Conservation (phyloP, 2,113 vertebrate genomes). For the Arizona elegans region DNA sequence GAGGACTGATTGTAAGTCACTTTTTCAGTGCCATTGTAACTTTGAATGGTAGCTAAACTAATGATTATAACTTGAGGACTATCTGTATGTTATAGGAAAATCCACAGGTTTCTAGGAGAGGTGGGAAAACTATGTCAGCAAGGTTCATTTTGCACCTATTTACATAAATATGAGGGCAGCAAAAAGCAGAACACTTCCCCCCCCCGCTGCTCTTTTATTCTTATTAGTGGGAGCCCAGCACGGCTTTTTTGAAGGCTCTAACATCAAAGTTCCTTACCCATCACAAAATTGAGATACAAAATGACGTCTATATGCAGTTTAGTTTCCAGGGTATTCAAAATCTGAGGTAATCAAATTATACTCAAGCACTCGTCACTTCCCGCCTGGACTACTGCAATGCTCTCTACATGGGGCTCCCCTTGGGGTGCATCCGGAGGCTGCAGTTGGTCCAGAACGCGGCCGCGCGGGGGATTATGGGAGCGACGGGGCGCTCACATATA, state of each 20-base stretch:
- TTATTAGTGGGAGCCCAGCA: neutral
- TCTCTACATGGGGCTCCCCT: too few species aligned
- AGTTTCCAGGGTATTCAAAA: neutral
- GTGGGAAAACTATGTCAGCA: neutral
- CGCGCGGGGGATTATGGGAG: too few species aligned
- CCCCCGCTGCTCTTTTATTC: neutral
- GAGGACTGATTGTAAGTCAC: too few species aligned
- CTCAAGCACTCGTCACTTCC: too few species aligned
- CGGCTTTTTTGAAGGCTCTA: neutral
- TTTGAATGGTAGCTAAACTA: too few species aligned
- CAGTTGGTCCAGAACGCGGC: too few species aligned
- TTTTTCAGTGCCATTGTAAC: too few species aligned
- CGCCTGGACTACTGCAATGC: too few species aligned
- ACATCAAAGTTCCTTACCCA: neutral
- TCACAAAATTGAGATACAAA: neutral
- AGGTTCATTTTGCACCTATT: neutral
- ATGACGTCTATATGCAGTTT: neutral
- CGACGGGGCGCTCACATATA: too few species aligned
- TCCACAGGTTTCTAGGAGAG: neutral
- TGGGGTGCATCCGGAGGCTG: too few species aligned
- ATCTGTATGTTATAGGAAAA: neutral
- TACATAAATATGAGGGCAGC: neutral
- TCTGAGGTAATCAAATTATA: neutral
- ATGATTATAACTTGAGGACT: too few species aligned
- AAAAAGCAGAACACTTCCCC: neutral